Base-by-base conservation (phyloP, 1,140 invertebrate species). In the Apocrypta bakeri region DNA sequence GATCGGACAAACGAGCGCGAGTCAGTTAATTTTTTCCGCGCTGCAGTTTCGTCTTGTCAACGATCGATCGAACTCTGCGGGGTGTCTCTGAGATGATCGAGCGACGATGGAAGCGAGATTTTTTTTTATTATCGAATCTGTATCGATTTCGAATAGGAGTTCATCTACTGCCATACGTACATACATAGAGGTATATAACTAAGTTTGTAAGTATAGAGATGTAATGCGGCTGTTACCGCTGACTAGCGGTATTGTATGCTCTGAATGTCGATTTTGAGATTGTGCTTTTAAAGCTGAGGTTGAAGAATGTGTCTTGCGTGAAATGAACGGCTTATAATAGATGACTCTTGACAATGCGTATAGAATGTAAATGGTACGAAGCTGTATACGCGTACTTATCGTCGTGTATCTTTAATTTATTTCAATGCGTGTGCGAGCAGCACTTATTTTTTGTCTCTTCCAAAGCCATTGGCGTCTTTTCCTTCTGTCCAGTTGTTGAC, bases 61-160 rank as follows among this genome's bases (percentile, higher is more conserved):
- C 74, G 74, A 76, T 76, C 56, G 74, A 64, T 76, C 56, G 42
- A 14, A n/a, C 69, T 24, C 72, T 61, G 42, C 72, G 25, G 72
- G 72, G 31, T 37, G 68, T 71, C 68, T 17, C 12, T 9, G 25
- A 9, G 56, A 76, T 76, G 74, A 76, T 76, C 48, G 74, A 76
- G 27, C 27, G 40, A 11, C 48, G 72, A 27, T 27, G 25, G 40
- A 74, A 74, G 24, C 11, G 40, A 11, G n/a, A n/a, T 37, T 31
- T 61, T 56, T 40, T 56, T 74, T 24, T 56, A 3, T 7, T 56
- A 74, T 74, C 72, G 12, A 48, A 31, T 56, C 72, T 74, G 25
- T 74, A 73, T 73, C 71, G 17, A 73, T 40, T 42, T 42, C 37
- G 17, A 48, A n/a, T n/a, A 1, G 17, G 33, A 27, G 11, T 24